phyloP scores from a whole-genome alignment of 2,888 invertebrate species.

The Drosophila lacicola region DNA sequence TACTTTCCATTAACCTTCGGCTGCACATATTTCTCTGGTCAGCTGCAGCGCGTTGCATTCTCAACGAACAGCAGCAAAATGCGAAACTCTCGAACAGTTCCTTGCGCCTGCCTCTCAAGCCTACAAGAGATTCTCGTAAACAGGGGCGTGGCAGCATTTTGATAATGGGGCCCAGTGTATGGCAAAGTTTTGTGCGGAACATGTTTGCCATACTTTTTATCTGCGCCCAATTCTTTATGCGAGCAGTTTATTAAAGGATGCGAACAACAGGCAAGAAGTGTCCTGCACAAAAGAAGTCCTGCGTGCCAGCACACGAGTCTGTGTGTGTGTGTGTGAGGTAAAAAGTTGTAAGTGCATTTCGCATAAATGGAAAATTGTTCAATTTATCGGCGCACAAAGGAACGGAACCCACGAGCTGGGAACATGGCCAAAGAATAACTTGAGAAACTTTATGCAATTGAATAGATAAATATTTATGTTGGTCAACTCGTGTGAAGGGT shows the following conservation, averaged over 20 bases:
- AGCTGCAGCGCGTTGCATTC: too few species aligned
- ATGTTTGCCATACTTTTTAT: conserved; percentile 55
- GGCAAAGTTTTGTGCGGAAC: conserved; percentile 52
- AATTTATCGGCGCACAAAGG: conserved; percentile 69
- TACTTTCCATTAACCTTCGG: conserved; percentile 15
- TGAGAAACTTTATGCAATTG: conserved; percentile 41
- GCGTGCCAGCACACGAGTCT: conserved; percentile 6
- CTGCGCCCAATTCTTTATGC: conserved; percentile 41
- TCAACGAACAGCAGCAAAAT: conserved; percentile 1
- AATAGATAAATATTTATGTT: conserved; percentile 54
- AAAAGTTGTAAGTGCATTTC: conserved; percentile 66
- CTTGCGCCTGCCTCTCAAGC: conserved; percentile 35
- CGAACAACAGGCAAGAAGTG: conserved; percentile 29
- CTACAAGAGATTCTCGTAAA: conserved; percentile 32
- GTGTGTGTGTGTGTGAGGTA: conserved; percentile 7
- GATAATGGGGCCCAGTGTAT: background rate
- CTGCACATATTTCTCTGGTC: background rate
- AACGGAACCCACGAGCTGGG: conserved; percentile 2
- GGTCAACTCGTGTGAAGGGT: conserved; percentile 31
- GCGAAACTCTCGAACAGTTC: conserved; percentile 4
- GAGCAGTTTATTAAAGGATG: conserved; percentile 56
- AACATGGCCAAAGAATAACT: conserved; percentile 34
- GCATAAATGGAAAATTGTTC: conserved; percentile 72
- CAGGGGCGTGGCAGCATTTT: conserved; percentile 2
- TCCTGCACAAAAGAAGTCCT: conserved; percentile 38